phyloP scores from a whole-genome alignment of 2,888 invertebrate genomes.

The Flexamia atlantica region DNA sequence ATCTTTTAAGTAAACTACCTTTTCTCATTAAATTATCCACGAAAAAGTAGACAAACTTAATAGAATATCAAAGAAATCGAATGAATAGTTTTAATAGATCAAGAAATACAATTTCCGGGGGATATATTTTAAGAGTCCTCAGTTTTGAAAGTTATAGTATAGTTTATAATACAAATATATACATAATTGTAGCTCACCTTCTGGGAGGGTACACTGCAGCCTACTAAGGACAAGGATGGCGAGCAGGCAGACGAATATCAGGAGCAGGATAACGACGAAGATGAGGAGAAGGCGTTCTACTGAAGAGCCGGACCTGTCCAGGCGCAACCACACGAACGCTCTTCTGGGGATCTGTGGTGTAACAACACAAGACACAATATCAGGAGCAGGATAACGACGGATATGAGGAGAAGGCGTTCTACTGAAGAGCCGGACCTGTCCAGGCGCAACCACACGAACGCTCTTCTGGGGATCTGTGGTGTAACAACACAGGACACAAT shows the following conservation, averaged over 20 bases:
- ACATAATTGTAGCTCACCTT: slow-evolving; percentile 28
- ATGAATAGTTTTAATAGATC: too few relatives aligned
- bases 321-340: slow-evolving; percentile 59
- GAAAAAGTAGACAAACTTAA: too few relatives aligned
- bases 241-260: slow-evolving; percentile 54
- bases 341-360: slow-evolving; percentile 49
- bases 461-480: slow-evolving; percentile 56
- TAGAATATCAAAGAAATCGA: too few relatives aligned
- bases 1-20: too few relatives aligned
- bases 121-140: too few relatives aligned
- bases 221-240: slow-evolving; percentile 50
- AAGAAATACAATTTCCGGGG: too few relatives aligned
- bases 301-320: slow-evolving; percentile 49
- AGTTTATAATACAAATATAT: too few relatives aligned
- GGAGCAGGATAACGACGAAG: slow-evolving; percentile 50
- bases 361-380: not conserved
- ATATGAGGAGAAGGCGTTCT: slow-evolving; percentile 53
- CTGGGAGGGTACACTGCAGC: slow-evolving; percentile 53
- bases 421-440: slow-evolving; percentile 49
- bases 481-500: not conserved
- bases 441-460: slow-evolving; percentile 57
- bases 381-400: slow-evolving; percentile 45
- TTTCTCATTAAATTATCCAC: too few relatives aligned
- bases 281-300: slow-evolving; percentile 53
- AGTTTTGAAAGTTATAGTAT: too few relatives aligned